Conservation (phyloP, 2,113 vertebrate genomes). For the Megaptera novaeangliae region DNA sequence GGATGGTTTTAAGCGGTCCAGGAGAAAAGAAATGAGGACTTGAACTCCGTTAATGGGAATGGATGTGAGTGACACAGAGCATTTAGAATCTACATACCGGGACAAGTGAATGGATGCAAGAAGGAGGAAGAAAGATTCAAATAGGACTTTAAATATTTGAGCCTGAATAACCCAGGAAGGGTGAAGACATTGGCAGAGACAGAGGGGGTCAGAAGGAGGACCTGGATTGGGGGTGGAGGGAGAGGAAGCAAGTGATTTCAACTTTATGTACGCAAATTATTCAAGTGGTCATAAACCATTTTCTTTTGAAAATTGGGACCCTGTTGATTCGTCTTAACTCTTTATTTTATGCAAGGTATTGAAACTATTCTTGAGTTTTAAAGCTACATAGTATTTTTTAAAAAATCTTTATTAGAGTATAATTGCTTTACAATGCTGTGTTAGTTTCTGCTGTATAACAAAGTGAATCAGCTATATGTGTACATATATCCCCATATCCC, state of each 20-base stretch:
- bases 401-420: too few species aligned
- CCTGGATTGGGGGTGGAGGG: not conserved
- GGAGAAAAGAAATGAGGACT: constrained; percentile 25
- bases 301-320: not conserved
- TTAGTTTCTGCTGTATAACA: too few species aligned
- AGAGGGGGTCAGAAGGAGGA: constrained; percentile 10
- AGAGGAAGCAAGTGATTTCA: not conserved
- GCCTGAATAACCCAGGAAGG: not conserved
- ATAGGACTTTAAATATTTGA: constrained; percentile 22
- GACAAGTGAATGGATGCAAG: constrained; percentile 20
- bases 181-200: constrained; percentile 41
- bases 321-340: not conserved
- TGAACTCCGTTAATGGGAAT: constrained; percentile 39
- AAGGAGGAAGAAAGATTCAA: not conserved
- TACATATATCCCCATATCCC: too few species aligned
- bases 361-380: not conserved
- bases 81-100: constrained; percentile 37
- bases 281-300: not conserved
- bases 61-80: constrained; percentile 25
- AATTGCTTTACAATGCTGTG: too few species aligned
- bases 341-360: not conserved
- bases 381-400: not conserved
- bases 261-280: not conserved
- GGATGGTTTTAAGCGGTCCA: not conserved
- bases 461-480: too few species aligned